These are phyloP conservation scores for Dendropsophus ebraccatus DNA, from an alignment of 2,113 vertebrate genomes.

Conservation along the genomic window DNA sequence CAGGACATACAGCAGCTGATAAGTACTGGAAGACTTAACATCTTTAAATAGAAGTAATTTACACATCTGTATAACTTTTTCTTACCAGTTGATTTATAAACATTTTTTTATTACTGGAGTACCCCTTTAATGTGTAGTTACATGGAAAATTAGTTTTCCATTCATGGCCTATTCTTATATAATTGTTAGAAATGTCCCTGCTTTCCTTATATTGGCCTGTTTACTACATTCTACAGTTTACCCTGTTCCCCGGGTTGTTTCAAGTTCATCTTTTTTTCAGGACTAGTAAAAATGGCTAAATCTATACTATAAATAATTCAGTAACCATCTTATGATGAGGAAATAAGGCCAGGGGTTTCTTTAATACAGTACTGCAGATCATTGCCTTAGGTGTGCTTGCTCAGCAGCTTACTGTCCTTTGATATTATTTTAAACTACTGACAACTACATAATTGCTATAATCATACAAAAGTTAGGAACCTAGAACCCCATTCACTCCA, in stretches of 20 bases:
- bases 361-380: background rate
- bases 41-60: no score
- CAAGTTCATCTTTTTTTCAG: background rate
- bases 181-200: background rate
- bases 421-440: background rate
- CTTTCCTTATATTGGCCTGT: background rate
- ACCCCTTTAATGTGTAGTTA: background rate
- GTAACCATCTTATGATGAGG: background rate
- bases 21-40: no score
- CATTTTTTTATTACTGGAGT: no score
- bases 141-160: background rate
- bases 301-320: background rate
- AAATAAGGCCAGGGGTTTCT: background rate
- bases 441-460: conserved; percentile 11
- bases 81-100: no score
- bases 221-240: background rate
- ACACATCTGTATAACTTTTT: no score
- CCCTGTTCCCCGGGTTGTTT: background rate
- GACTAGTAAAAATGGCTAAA: background rate
- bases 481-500: background rate
- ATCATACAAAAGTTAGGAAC: background rate
- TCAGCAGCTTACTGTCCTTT: background rate
- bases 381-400: background rate
- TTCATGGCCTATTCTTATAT: background rate
- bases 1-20: no score